A percentile compares a stretch with the other conserved stretches of the same genome.
These are phyloP conservation scores for Labia minor DNA, from an alignment of 2,888 invertebrate species.

Conservation along the genomic window DNA sequence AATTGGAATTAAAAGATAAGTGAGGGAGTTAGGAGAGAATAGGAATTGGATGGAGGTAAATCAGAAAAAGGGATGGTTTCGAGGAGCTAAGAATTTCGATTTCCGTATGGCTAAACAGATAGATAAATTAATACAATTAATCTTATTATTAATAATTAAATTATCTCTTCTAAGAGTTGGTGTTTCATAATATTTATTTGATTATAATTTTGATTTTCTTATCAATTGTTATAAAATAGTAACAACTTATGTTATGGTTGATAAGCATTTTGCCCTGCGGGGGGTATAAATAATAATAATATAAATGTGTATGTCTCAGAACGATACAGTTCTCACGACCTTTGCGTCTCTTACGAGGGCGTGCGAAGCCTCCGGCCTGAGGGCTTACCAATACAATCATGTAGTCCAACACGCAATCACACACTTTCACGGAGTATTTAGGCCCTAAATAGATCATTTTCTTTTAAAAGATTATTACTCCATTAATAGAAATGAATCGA, in stretches of 20 bases:
- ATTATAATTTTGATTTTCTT: neutral
- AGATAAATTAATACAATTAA: no score
- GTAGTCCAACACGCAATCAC: neutral
- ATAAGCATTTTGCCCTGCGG: neutral
- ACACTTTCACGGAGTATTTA: neutral
- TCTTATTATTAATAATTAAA: no score
- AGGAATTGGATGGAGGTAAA: no score
- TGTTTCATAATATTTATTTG: no score
- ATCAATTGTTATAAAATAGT: neutral
- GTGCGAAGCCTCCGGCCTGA: slow-evolving; percentile 3
- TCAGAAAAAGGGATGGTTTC: no score
- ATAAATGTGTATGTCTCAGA: neutral
- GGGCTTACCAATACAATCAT: neutral
- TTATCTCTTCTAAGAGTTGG: no score
- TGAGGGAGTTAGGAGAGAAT: no score
- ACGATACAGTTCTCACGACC: slow-evolving; percentile 5
- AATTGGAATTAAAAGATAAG: no score
- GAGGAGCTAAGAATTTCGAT: no score
- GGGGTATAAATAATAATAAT: slow-evolving; percentile 13
- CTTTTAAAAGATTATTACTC: neutral
- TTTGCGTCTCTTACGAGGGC: neutral
- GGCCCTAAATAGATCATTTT: neutral
- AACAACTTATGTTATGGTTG: neutral
- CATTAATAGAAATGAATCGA: no score
- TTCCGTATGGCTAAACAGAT: no score